Evolutionary conservation across 2,113 vertebrate species (phyloP), one percentile per base, ranked within the genome.

Genomic region (Thymallus thymallus): DNA sequence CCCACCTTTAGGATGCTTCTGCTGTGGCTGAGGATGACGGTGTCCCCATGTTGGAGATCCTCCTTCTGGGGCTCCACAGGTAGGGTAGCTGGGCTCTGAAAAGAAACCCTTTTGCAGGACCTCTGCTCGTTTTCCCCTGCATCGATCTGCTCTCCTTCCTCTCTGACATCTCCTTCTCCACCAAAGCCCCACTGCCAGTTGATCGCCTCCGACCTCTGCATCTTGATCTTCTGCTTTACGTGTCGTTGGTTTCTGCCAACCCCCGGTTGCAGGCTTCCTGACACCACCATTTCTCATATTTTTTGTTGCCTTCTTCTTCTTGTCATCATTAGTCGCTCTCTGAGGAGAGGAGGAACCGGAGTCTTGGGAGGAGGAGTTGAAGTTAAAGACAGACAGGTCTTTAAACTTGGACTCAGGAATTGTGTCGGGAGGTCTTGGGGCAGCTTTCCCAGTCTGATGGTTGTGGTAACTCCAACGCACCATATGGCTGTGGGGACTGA

Each of bases 401-500:
- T 63, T 64, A 0, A 20, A 1, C 41, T 69, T 62, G 68, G 76
- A 12, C 13, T n/a, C 68, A 3, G 14, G 16, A 1, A 32, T 56
- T 1, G 35, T 35, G 72, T 18, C 16, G 16, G 67, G 51, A 24
- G 68, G 68, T 22, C 72, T 18, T 20, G 71, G 66, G 23, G 41
- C 41, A 0, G 23, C 56, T 74, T 79, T 22, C 46, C 26, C 4
- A 64, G 32, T 76, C 68, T 0, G 68, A 60, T 26, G 45, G 32
- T 32, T 32, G 10, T 0, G 24, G n/a, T 78, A 62, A 69, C 68
- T 78, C 80, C 30, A 98, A 48, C 94, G 94, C 18, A 97, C 90
- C 79, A 94, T 98, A 62, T 90, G 94, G 75, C 95, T 97, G 26
- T 92, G 94, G 41, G 97, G 96, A 79, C 96, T 98, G 85, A 96